Percentiles rank a stretch among this genome's conserved stretches.
Evolutionary conservation across 1,140 invertebrate species (phyloP).

Genomic region (Tigriopus japonicus): DNA sequence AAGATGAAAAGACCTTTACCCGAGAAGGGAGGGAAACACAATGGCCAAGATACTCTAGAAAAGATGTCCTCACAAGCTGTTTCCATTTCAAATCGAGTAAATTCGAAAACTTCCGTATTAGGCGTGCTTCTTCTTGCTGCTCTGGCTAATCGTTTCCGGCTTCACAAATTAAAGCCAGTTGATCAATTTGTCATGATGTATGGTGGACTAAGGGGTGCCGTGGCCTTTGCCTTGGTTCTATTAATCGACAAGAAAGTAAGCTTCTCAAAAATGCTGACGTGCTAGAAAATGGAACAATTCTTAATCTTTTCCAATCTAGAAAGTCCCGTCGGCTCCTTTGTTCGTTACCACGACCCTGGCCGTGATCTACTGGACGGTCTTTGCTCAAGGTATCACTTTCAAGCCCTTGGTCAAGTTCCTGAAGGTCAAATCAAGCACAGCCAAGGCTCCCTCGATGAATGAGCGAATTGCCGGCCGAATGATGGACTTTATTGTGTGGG

Average conservation of each 20-base stretch:
- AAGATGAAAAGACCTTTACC: too few species aligned
- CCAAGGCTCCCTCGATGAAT: not conserved
- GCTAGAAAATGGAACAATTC: too few species aligned
- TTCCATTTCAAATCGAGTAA: too few species aligned
- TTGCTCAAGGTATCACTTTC: not conserved
- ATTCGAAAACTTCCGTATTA: slow-evolving; percentile 26
- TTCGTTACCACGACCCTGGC: not conserved
- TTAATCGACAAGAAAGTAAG: not conserved
- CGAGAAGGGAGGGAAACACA: too few species aligned
- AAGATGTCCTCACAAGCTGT: too few species aligned
- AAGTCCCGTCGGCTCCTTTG: not conserved
- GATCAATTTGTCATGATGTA: slow-evolving; percentile 36
- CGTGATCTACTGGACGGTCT: not conserved
- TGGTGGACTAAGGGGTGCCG: slow-evolving; percentile 32
- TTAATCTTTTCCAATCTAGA: too few species aligned
- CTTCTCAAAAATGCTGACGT: not conserved
- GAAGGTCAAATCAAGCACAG: not conserved
- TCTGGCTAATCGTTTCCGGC: slow-evolving; percentile 23
- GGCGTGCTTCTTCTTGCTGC: slow-evolving; percentile 15
- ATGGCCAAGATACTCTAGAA: too few species aligned
- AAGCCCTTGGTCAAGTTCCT: not conserved
- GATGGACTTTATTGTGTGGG: not conserved
- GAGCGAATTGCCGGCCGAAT: not conserved
- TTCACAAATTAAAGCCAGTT: slow-evolving; percentile 24
- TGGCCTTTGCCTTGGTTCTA: slow-evolving; percentile 25